These are phyloP conservation scores for Nesogale talazaci DNA, from an alignment of 2,113 vertebrate species.

Conservation along the genomic window DNA sequence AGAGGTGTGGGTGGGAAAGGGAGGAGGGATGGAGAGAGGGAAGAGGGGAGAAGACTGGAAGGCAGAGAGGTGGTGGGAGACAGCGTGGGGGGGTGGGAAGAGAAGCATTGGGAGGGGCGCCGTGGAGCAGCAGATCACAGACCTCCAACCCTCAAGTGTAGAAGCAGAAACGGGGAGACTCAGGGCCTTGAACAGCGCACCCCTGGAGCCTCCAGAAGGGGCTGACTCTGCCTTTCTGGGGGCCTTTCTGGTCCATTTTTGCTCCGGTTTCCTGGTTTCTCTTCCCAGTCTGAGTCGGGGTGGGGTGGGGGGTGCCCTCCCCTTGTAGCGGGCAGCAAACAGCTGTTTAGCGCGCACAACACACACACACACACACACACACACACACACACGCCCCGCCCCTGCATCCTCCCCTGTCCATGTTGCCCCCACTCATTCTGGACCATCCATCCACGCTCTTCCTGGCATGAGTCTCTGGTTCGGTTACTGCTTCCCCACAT, in stretches of 20 bases:
- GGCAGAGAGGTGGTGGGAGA: too few relatives aligned
- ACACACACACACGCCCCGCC: background rate
- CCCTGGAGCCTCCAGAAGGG: background rate
- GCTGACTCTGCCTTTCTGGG: background rate
- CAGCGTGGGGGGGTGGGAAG: background rate
- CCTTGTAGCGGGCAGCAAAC: background rate
- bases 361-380: too few relatives aligned
- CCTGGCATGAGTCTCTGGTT: background rate
- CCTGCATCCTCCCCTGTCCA: background rate
- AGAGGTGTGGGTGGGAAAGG: too few relatives aligned
- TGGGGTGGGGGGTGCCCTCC: background rate
- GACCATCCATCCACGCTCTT: fast-evolving
- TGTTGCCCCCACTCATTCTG: background rate
- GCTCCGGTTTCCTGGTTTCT: background rate
- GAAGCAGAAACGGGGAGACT: background rate
- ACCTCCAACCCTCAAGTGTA: background rate
- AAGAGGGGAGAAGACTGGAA: too few relatives aligned
- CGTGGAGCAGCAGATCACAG: background rate
- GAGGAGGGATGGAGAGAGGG: fast-evolving
- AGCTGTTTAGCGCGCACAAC: too few relatives aligned
- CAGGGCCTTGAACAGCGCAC: background rate
- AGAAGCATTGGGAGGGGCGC: too few relatives aligned
- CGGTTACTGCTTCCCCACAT: background rate
- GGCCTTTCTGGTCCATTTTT: background rate
- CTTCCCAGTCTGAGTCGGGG: too few relatives aligned